Base-by-base conservation (phyloP, 2,888 invertebrate species). In the Leucoptera coffeella region DNA sequence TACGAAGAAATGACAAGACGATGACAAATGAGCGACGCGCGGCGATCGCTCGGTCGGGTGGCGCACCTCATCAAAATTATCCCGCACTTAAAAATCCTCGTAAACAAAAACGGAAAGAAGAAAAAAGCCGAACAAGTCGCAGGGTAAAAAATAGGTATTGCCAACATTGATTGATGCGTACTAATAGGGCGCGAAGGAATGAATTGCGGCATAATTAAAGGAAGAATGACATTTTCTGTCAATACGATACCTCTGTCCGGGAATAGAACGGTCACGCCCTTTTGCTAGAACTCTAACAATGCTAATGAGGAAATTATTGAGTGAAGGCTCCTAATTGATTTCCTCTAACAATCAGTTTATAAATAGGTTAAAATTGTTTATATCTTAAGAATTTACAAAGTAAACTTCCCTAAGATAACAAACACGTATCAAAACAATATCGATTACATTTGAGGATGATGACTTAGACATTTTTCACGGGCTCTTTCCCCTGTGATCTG, bases 81-180 rank as follows among this genome's bases (percentile, higher is more conserved):
- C 62, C 64, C 65, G 56, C 61, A 60, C 64, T 65, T 64, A 62
- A 69, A 67, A 67, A 65, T 64, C 62, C 57, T 47, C 58, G 58
- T 61, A 67, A 67, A 67, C 65, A 67, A 69, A 69, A 67, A 67
- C 58, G 50, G 50, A 45, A 42, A 47, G 45, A 50, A 50, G 56
- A 59, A 59, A 65, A 67, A 62, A 48, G 56, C n/a, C n/a, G n/a
- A 47, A 53, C 43, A 43, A 53, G 52, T 53, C 45, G 38, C 43
- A 36, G 51, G 51, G 48, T 58, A 67, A 69, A 67, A 69, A 67
- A 65, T 65, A 65, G 59, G 60, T 67, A 69, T 69, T 69, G 69
- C 67, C 69, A 69, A 67, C 67, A 65, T 69, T 69, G 69, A 69
- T 69, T 69, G 69, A 69, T 69, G 69, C 52, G 55, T 64, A 67